A percentile compares a stretch with the other conserved stretches of the same genome.
phyloP scores from a whole-genome alignment of 2,888 invertebrate species.

The Baronia brevicornis region DNA sequence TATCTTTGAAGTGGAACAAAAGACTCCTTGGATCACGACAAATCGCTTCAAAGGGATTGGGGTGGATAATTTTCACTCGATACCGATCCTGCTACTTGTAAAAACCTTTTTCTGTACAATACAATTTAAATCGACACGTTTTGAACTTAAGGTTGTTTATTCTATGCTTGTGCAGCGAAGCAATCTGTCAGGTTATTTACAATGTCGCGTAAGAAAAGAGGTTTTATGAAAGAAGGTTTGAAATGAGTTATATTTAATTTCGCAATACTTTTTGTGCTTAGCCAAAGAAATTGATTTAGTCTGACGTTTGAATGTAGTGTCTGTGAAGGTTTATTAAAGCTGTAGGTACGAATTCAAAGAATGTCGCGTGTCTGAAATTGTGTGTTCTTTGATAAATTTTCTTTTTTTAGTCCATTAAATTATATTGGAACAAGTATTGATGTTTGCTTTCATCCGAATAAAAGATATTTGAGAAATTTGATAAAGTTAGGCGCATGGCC shows the following conservation, averaged over 20 bases:
- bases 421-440: too few species aligned
- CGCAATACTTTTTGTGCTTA: slow-evolving; percentile 34
- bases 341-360: slow-evolving; percentile 12
- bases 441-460: too few species aligned
- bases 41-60: slow-evolving; percentile 59
- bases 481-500: too few species aligned
- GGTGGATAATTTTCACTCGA: slow-evolving; percentile 57
- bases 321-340: slow-evolving; percentile 20
- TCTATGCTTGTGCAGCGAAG: neutral
- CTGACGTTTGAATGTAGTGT: slow-evolving; percentile 30
- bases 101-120: slow-evolving; percentile 19
- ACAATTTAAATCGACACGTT: slow-evolving; percentile 12
- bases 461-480: too few species aligned
- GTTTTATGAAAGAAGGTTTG: slow-evolving; percentile 48
- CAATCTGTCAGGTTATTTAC: slow-evolving; percentile 50
- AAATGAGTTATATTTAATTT: slow-evolving; percentile 62
- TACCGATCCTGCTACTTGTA: slow-evolving; percentile 49
- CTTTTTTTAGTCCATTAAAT: too few species aligned
- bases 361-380: neutral
- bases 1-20: slow-evolving; percentile 63
- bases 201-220: slow-evolving; percentile 41
- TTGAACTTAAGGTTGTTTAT: slow-evolving; percentile 13
- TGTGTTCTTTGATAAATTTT: neutral
- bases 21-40: slow-evolving; percentile 40
- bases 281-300: slow-evolving; percentile 27